Percentiles rank a stretch among this genome's conserved stretches.
phyloP scores from a whole-genome alignment of 2,888 invertebrate genomes.

The Anticlea derivata region DNA sequence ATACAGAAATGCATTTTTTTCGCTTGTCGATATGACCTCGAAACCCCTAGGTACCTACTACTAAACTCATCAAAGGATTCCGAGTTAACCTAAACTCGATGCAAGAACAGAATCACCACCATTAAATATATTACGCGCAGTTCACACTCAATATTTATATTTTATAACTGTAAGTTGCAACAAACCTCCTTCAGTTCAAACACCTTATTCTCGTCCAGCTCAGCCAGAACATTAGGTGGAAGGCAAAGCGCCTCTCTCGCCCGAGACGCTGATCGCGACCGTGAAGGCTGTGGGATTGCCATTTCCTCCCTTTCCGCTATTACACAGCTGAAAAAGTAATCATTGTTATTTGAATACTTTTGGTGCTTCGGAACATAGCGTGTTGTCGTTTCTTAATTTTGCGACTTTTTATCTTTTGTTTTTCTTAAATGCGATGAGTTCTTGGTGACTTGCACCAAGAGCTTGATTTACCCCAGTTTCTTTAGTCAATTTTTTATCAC shows the following conservation, averaged over 20 bases:
- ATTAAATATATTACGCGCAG: too few species aligned
- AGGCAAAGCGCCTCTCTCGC: slow-evolving; percentile 69
- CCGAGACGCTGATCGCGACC: slow-evolving; percentile 66
- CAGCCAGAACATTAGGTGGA: slow-evolving; percentile 77
- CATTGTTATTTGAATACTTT: slow-evolving; percentile 35
- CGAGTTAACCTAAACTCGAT: too few species aligned
- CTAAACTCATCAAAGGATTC: too few species aligned
- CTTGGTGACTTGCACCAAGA: background rate
- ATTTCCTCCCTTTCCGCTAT: slow-evolving; percentile 59
- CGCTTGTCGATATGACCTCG: too few species aligned
- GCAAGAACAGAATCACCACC: too few species aligned
- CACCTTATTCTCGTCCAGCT: slow-evolving; percentile 84
- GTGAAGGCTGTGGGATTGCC: slow-evolving; percentile 50
- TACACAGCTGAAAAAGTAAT: slow-evolving; percentile 52
- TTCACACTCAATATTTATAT: too few species aligned
- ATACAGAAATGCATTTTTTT: too few species aligned
- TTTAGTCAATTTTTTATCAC: too few species aligned
- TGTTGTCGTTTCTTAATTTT: slow-evolving; percentile 9
- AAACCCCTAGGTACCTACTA: too few species aligned
- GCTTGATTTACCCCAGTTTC: too few species aligned
- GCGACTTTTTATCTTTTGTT: slow-evolving; percentile 8
- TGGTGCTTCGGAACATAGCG: slow-evolving; percentile 14
- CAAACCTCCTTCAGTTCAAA: slow-evolving; percentile 86
- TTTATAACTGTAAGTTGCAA: slow-evolving; percentile 1
- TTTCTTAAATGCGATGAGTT: too few species aligned